Conservation (phyloP, 2,797 vertebrate species). For the Spondyliosoma cantharus region DNA sequence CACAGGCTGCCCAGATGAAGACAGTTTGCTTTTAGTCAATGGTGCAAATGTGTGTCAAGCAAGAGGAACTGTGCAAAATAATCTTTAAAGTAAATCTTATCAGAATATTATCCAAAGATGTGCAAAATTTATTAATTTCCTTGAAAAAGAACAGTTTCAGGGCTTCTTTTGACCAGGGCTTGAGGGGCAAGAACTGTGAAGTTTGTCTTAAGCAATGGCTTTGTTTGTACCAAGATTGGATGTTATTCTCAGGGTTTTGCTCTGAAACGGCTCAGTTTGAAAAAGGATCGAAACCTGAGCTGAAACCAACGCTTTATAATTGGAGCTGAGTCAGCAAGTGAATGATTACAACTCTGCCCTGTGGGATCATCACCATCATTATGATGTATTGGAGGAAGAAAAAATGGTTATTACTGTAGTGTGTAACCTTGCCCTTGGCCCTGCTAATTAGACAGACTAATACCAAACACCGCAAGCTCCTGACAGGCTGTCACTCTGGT, state of each 20-base stretch:
- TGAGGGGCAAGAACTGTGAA: background rate
- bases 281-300: constrained; percentile 34
- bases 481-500: constrained; percentile 48
- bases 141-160: background rate
- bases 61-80: background rate
- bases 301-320: constrained; percentile 54
- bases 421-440: constrained; percentile 53
- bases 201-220: background rate
- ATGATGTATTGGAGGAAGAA: constrained; percentile 56
- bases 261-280: background rate
- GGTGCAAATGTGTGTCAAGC: background rate
- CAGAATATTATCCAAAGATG: background rate
- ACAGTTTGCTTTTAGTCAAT: background rate
- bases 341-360: constrained; percentile 55
- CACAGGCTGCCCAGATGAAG: background rate
- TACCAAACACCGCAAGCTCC: constrained; percentile 26
- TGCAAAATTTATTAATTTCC: background rate
- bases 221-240: background rate
- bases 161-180: background rate
- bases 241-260: background rate
- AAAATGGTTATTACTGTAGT: constrained; percentile 48
- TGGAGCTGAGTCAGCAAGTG: constrained; percentile 63
- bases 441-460: constrained; percentile 52
- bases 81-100: background rate
- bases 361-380: constrained; percentile 63